Percentiles rank a stretch among this genome's conserved stretches.
Conservation (phyloP, 2,113 vertebrate species). For the Aix galericulata region DNA sequence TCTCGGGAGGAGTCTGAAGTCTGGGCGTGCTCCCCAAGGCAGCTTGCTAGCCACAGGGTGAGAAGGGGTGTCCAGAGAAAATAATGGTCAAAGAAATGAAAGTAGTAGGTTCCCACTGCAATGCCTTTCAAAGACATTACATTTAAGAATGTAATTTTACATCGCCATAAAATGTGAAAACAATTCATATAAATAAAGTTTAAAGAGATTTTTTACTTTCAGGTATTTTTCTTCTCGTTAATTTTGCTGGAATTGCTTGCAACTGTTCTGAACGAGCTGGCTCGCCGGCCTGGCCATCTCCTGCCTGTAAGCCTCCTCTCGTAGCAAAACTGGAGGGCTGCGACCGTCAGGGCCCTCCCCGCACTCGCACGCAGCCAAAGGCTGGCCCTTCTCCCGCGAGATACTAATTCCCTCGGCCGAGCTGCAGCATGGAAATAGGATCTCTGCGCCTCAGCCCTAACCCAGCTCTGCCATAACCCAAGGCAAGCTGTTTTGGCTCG, state of each 20-base stretch:
- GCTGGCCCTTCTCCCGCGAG: fast-evolving
- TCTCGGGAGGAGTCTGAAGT: neutral
- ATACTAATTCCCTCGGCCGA: neutral
- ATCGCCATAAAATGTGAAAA: neutral
- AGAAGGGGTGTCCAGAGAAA: neutral
- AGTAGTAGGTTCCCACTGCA: neutral
- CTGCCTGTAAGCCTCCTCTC: neutral
- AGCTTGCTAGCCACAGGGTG: neutral
- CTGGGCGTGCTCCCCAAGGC: neutral
- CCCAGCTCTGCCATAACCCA: neutral
- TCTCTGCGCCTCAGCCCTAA: neutral
- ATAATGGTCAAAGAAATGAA: neutral
- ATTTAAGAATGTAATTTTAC: neutral
- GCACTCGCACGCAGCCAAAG: neutral
- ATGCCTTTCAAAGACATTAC: neutral
- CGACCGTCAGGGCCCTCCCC: fast-evolving
- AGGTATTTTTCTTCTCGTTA: neutral
- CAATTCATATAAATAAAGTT: neutral
- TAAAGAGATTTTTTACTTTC: neutral
- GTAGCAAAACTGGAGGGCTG: neutral
- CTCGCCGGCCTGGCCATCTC: fast-evolving
- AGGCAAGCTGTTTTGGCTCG: neutral
- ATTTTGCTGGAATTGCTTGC: neutral
- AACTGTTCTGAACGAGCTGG: neutral
- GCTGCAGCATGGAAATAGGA: fast-evolving